Base-by-base conservation (phyloP, 2,113 vertebrate species). In the Camelus bactrianus region DNA sequence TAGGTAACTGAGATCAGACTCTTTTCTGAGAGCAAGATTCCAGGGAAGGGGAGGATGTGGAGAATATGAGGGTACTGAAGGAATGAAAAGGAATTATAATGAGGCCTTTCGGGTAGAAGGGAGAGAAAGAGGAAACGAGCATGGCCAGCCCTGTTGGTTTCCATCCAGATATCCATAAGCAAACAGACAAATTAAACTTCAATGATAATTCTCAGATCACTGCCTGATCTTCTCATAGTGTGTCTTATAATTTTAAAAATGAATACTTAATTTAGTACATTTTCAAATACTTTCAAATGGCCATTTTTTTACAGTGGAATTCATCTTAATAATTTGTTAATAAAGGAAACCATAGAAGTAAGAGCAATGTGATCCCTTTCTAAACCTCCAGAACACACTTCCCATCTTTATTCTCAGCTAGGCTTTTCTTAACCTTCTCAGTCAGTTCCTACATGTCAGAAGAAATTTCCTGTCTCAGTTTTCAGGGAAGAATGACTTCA, bases 321-420 rank as follows among this genome's bases (percentile, higher is more conserved):
- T 56, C 62, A 52, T 56, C 89, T 94, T 89, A 93, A 91, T 91
- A 88, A 96, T 95, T 93, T 79, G 70, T 97, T 83, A 96, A 69
- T 9, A 54, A 60, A 91, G 4, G 85, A 95, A 96, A 98, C 62
- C 62, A 62, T 5, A 96, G 81, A 85, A 54, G 11, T 38, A 48
- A 90, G 19, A 62, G 93, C 24, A 85, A 95, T 15, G 2, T 12
- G 70, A 96, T 88, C 58, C 38, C 64, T 80, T 67, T 73, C 42
- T 72, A 88, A 93, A 69, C 72, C 62, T 48, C 58, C 82, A 85
- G 91, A 48, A 86, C 79, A 94, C 22, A 22, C 60, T 69, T 38
- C 58, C 54, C 56, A 79, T 64, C 42, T 62, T 32, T 14, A 73
- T 54, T 72, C 84, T 65, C 54, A 72, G 72, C 69, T 28, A 8